phyloP scores from a whole-genome alignment of 2,797 vertebrate species.

The Notamacropus eugenii region DNA sequence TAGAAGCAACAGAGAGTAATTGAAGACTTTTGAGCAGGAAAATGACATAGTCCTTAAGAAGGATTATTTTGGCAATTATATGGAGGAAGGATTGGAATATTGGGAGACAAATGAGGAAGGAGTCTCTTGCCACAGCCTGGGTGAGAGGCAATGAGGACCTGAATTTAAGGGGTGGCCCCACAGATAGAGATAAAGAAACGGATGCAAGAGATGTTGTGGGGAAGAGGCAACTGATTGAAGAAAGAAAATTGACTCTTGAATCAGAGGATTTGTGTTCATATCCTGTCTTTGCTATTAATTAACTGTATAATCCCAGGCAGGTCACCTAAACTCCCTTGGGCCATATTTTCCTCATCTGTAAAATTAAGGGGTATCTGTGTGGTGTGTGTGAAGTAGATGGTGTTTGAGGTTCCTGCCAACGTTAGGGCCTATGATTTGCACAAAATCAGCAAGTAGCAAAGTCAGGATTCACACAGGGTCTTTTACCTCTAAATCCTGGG shows the following conservation, averaged over 20 bases:
- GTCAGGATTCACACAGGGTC: background rate
- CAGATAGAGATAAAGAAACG: background rate
- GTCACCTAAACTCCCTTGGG: background rate
- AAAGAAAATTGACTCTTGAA: background rate
- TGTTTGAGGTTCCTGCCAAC: background rate
- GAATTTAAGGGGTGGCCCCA: background rate
- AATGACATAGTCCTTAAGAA: background rate
- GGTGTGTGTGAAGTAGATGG: background rate
- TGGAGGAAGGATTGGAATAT: background rate
- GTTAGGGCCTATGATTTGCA: background rate
- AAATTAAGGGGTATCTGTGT: too few species aligned
- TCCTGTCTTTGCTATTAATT: background rate
- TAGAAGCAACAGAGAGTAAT: background rate
- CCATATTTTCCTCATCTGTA: background rate
- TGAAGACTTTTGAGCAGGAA: background rate
- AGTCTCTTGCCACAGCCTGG: background rate
- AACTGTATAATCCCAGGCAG: background rate
- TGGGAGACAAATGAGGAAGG: background rate
- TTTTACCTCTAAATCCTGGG: background rate
- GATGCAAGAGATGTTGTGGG: background rate
- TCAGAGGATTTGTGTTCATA: background rate
- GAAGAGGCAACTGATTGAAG: background rate
- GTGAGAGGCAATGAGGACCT: background rate
- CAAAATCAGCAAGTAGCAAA: background rate
- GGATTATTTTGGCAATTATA: background rate